Percentiles rank a stretch among this genome's conserved stretches.
Evolutionary conservation across 2,888 invertebrate genomes (phyloP).

Genomic region (Drosophila barbarae): DNA sequence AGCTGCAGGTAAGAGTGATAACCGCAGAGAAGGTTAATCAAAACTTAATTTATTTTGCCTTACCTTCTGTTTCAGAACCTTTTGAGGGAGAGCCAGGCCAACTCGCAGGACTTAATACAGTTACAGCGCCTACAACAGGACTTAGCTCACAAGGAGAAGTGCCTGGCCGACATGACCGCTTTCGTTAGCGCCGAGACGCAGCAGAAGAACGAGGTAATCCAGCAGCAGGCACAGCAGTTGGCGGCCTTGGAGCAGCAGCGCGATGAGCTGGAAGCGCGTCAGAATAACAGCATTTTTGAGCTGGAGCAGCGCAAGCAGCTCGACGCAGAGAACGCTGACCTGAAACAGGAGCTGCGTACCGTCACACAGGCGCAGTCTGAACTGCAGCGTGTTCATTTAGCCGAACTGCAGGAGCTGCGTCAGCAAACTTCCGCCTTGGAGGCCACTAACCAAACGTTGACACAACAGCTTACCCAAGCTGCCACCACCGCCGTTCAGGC

Average conservation of each 20-base stretch:
- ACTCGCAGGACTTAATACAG: slow-evolving; percentile 77
- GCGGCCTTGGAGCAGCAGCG: slow-evolving; percentile 75
- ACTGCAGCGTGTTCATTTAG: slow-evolving; percentile 57
- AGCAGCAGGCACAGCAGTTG: slow-evolving; percentile 74
- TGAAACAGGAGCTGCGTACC: slow-evolving; percentile 77
- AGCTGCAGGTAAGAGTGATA: slow-evolving; percentile 68
- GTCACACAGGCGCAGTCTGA: slow-evolving; percentile 68
- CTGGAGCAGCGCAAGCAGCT: slow-evolving; percentile 75
- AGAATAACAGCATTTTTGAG: slow-evolving; percentile 76
- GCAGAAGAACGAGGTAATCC: slow-evolving; percentile 74
- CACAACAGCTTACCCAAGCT: slow-evolving; percentile 65
- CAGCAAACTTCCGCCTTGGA: slow-evolving; percentile 57
- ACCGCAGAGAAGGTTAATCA: not conserved
- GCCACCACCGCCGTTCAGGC: slow-evolving; percentile 68
- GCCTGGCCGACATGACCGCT: slow-evolving; percentile 74
- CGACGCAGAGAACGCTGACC: slow-evolving; percentile 75
- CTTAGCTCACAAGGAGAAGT: slow-evolving; percentile 75
- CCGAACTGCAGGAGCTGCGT: slow-evolving; percentile 71
- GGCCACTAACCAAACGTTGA: slow-evolving; percentile 57
- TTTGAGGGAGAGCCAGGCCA: slow-evolving; percentile 76
- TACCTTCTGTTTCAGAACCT: slow-evolving; percentile 52
- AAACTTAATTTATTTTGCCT: no score
- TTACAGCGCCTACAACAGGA: slow-evolving; percentile 77
- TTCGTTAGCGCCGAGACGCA: slow-evolving; percentile 76
- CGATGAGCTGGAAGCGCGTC: slow-evolving; percentile 76